These are phyloP conservation scores for Platysternon megacephalum DNA, from an alignment of 2,113 vertebrate species.

Conservation along the genomic window DNA sequence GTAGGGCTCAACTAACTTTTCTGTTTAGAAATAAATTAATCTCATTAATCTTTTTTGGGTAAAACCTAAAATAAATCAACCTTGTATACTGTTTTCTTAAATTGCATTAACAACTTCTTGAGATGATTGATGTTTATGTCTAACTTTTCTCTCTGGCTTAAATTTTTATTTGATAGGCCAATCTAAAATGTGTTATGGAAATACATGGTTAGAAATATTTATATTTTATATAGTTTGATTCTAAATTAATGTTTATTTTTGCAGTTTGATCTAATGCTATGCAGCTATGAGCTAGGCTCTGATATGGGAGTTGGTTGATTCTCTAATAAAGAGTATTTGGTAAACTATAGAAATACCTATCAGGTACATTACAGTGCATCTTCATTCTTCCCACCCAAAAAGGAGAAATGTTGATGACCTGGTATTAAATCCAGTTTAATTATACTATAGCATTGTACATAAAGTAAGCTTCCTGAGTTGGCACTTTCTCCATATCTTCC, in stretches of 20 bases:
- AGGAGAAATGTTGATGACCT: not conserved
- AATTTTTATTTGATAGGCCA: constrained; percentile 10
- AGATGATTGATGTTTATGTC: constrained; percentile 71
- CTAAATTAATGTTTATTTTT: constrained; percentile 72
- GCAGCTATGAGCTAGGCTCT: constrained; percentile 63
- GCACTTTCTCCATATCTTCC: constrained; percentile 43
- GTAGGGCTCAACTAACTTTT: constrained; percentile 66
- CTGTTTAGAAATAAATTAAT: constrained; percentile 60
- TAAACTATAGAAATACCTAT: constrained; percentile 50
- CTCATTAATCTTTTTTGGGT: constrained; percentile 47
- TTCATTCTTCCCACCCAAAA: constrained; percentile 19
- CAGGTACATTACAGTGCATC: constrained; percentile 3
- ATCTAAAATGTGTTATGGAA: constrained; percentile 1
- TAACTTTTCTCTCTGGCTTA: constrained; percentile 45
- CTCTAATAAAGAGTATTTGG: constrained; percentile 52
- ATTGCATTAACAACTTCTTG: constrained; percentile 41
- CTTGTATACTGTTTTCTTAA: constrained; percentile 29
- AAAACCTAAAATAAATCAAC: constrained; percentile 67
- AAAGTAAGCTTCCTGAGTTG: constrained; percentile 20
- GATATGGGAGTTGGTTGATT: constrained; percentile 59
- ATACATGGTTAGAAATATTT: constrained; percentile 4
- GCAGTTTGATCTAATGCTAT: constrained; percentile 67
- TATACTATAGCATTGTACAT: not conserved
- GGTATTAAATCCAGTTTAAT: constrained; percentile 10
- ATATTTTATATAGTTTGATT: constrained; percentile 41